Conservation (phyloP, 2,113 vertebrate genomes). For the Zootoca vivipara region DNA sequence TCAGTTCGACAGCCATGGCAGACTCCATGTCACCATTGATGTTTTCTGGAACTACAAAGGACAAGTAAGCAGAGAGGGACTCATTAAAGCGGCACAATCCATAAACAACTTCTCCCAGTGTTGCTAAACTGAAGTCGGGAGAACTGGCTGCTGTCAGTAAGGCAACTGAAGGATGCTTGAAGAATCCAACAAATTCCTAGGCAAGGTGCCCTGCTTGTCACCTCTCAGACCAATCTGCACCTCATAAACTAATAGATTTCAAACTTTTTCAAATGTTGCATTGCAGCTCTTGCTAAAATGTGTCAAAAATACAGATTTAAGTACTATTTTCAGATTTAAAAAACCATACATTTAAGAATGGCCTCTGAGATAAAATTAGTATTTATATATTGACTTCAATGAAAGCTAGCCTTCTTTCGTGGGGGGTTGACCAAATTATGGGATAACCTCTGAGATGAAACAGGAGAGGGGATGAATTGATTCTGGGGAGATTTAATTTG, state of each 20-base stretch:
- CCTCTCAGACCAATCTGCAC: not conserved
- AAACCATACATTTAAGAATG: too few species aligned
- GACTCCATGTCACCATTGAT: slow-evolving; percentile 96
- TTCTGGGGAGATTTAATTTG: not conserved
- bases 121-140: not conserved
- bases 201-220: too few species aligned
- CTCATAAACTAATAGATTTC: not conserved
- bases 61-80: slow-evolving; percentile 1
- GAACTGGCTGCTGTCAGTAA: not conserved
- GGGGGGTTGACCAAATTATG: not conserved
- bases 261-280: not conserved
- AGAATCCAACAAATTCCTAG: not conserved
- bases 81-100: slow-evolving; percentile 5
- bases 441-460: not conserved
- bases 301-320: not conserved
- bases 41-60: slow-evolving; percentile 85
- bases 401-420: not conserved
- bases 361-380: too few species aligned
- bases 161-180: not conserved
- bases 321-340: not conserved
- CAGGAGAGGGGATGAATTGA: not conserved
- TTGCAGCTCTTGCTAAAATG: not conserved
- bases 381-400: not conserved
- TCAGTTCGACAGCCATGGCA: slow-evolving; percentile 92
- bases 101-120: not conserved